Percentiles rank a stretch among this genome's conserved stretches.
Conservation (phyloP, 2,888 invertebrate species). For the Mycogona germanica region DNA sequence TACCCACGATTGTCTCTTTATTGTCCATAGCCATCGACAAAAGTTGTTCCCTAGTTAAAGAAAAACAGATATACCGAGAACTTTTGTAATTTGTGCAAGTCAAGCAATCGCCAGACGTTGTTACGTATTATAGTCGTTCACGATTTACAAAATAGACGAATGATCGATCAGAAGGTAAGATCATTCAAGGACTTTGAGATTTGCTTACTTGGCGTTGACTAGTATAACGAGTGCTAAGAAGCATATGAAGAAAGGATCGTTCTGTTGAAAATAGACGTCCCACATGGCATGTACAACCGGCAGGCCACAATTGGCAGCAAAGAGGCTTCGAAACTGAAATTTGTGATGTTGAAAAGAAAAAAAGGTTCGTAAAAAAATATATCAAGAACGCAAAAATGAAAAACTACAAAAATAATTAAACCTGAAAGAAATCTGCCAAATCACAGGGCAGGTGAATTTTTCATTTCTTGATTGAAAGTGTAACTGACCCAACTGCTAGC, state of each 20-base stretch:
- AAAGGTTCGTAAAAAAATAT: too few species aligned
- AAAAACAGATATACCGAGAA: too few species aligned
- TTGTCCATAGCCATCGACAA: constrained; percentile 27
- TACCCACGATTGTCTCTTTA: constrained; percentile 31
- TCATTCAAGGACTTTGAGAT: too few species aligned
- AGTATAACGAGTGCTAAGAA: constrained; percentile 90
- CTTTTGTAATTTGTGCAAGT: too few species aligned
- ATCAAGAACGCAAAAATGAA: constrained; percentile 3
- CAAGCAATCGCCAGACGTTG: too few species aligned
- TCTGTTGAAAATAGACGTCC: constrained; percentile 93
- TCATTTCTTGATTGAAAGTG: not conserved
- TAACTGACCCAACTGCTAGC: constrained; percentile 61
- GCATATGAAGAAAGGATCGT: constrained; percentile 92
- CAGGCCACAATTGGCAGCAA: constrained; percentile 72
- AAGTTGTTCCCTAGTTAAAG: constrained; percentile 18
- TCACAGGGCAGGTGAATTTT: too few species aligned
- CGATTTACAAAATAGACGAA: not conserved
- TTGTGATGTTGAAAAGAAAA: not conserved
- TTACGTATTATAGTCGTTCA: too few species aligned
- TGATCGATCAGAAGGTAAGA: not conserved
- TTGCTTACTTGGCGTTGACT: constrained; percentile 65
- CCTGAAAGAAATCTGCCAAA: too few species aligned
- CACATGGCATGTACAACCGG: constrained; percentile 85
- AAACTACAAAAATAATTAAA: not conserved
- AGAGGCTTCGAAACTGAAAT: constrained; percentile 62